Base-by-base conservation (phyloP, 2,888 invertebrate species). In the Resseliella maxima region DNA sequence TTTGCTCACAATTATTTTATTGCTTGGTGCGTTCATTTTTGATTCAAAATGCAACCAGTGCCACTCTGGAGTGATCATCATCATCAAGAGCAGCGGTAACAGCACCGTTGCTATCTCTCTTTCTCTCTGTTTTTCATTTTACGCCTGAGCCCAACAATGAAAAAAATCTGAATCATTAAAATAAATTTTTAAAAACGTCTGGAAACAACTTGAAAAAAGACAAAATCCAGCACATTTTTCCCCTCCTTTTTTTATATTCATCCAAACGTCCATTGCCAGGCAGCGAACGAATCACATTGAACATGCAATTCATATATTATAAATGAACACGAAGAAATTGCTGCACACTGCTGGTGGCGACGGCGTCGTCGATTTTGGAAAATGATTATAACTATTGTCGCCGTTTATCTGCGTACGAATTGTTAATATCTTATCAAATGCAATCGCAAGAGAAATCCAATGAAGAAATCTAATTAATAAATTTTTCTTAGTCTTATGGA, bases 321-420 rank as follows among this genome's bases (percentile, higher is more conserved):
- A 59, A 59, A 59, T 59, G 59, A 27, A 59, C 27, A 59, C 24
- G 24, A n/a, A 59, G 59, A 59, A 59, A 59, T 59, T 59, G 18
- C 27, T 59, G 59, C 59, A 59, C n/a, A 59, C 12, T 27, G 59
- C 27, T 81, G 81, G 21, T 81, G 36, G 36, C 36, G 36, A 36
- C 81, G 81, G 27, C 27, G 31, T 3, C 46, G 46, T 10, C 18
- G 31, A 81, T 81, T 81, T 81, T 21, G 15, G 12, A 35, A 35
- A 10, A 81, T 21, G 81, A 35, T 81, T 81, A 81, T 81, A 18
- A 81, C 36, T 81, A 81, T 81, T 36, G 81, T 81, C 81, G 81
- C 81, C 81, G 81, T 81, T 36, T 81, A 81, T 81, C 81, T 36
- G 35, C 81, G 35, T n/a, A 31, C 81, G 36, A 81, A 59, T 59